Conservation (phyloP, 2,797 vertebrate genomes). For the Propithecus perrieri region DNA sequence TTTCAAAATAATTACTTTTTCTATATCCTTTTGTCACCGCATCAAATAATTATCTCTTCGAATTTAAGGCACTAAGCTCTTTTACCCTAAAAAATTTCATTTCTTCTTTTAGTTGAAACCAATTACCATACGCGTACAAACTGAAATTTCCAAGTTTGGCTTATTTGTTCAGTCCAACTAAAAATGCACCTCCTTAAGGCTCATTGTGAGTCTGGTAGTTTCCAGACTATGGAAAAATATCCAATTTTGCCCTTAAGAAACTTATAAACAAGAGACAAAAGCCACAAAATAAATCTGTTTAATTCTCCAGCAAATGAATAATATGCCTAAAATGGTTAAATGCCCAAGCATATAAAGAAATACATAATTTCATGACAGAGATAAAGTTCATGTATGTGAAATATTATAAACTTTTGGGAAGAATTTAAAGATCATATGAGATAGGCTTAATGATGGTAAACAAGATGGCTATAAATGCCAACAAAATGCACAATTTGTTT, state of each 20-base stretch:
- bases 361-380: not conserved
- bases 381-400: not conserved
- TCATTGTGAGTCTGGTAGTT: not conserved
- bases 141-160: conserved; percentile 17
- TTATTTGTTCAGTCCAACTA: not conserved
- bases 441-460: conserved; percentile 1
- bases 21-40: not conserved
- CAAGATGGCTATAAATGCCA: not conserved
- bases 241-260: not conserved
- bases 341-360: not conserved
- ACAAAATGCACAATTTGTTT: not conserved
- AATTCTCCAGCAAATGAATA: conserved; percentile 1
- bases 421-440: not conserved
- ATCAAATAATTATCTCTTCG: not conserved
- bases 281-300: not conserved
- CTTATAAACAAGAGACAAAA: not conserved
- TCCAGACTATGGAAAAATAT: not conserved
- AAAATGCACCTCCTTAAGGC: not conserved
- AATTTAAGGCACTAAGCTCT: not conserved
- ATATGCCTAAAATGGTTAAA: not conserved
- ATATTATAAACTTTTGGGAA: conserved; percentile 11
- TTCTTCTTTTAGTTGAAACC: not conserved
- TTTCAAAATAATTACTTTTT: conserved; percentile 18
- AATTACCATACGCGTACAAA: not conserved
- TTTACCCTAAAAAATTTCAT: not conserved